Evolutionary conservation across 2,113 vertebrate genomes (phyloP), one percentile per base, ranked within the genome.

Genomic region (Notothenia coriiceps): DNA sequence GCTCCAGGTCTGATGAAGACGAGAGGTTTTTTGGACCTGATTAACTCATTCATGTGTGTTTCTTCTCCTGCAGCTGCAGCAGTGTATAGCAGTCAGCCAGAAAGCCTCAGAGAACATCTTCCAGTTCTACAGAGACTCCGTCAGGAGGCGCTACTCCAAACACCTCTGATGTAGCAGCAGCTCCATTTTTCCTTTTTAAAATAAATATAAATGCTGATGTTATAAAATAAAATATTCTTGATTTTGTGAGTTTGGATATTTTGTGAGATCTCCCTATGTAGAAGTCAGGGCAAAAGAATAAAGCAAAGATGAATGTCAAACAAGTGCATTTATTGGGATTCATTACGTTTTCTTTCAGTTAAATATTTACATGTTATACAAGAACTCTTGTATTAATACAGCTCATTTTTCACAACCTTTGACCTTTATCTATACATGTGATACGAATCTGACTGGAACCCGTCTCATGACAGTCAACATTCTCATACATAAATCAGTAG

Each of bases 41-140:
- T 40, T 40, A 40, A 40, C 5, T 40, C 35, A 40, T 40, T 11
- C 15, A 49, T 50, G 13, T 67, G 7, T 67, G 1, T 44, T 13
- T 40, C 35, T 52, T 50, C 43, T 9, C 47, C 61, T 63, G 0
- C 95, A 99, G 97, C 94, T 97, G 86, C 97, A 98, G 92, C 95
- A 96, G 83, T 97, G 97, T 70, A 91, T 98, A 13, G 97, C 94
- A 0, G 84, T 95, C 0, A 96, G 97, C 56, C 97, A 97, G 87
- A 91, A 88, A 0, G 95, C 96, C 0, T 94, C 97, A 0, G 91
- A 95, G 64, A 91, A 95, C 40, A 77, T 99, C 86, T 98, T 98
- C 89, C 92, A 93, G 79, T 98, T 99, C 95, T 98, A 97, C 92
- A 95, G 96, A 17, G 95, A 97, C 77, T 97, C 96, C 0, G 89